Evolutionary conservation across 2,888 invertebrate species (phyloP), one percentile per base, ranked within the genome.

Genomic region (Emmelina monodactyla): DNA sequence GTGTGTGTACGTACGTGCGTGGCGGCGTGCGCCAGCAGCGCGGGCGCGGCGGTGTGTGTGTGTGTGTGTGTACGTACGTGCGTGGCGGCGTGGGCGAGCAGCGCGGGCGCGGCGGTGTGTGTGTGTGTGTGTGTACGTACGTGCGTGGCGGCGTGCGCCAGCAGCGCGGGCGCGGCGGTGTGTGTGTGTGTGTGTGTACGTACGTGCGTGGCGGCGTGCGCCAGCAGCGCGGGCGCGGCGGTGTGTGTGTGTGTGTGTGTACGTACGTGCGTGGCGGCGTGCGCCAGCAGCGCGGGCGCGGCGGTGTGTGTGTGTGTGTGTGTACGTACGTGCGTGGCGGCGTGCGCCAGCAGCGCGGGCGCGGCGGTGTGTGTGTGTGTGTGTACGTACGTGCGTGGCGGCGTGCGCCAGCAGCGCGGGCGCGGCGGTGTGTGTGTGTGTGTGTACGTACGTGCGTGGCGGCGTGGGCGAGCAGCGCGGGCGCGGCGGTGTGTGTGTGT

Each of bases 131-230:
- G 31, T n/a, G 15, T 19, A 36, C 37, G 31, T 22, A 32, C 45
- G 43, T 40, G 47, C n/a, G 51, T 46, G 46, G 60, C 57, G 43
- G 63, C 62, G 44, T 55, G 62, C 45, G 70, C 71, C 43, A 70
- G 63, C 55, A 9, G 19, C 9, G 19, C 19, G 19, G 73, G 62
- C 42, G 50, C 49, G 57, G 34, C 63, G 19, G 19, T 5, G 5
- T 5, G 58, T 43, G 50, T 41, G 48, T 50, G 57, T 47, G 54
- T 51, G 43, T n/a, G n/a, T n/a, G n/a, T n/a, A n/a, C n/a, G n/a
- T n/a, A n/a, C n/a, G n/a, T n/a, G n/a, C n/a, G 44, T 47, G 41
- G 51, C 39, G 32, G 22, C 22, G n/a, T 25, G 33, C 44, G n/a
- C 36, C 34, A 14, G 16, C 30, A 4, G 25, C 15, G 13, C 33